A percentile compares a stretch with the other conserved stretches of the same genome.
Evolutionary conservation across 1,140 invertebrate species (phyloP).

Genomic region (Drosophila arizonae): DNA sequence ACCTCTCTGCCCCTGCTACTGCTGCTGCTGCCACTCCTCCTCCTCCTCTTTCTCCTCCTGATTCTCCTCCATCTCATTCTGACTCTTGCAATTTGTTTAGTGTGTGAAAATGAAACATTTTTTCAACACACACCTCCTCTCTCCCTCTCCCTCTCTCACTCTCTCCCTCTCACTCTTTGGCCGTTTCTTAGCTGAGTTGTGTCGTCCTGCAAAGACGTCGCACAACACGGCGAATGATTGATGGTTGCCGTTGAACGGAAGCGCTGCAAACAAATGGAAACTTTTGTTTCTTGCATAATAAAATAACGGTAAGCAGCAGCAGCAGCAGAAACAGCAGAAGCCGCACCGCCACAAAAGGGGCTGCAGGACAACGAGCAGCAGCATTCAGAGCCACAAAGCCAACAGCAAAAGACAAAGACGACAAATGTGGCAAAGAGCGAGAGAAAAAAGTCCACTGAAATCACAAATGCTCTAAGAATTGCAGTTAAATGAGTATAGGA

Average conservation of each 20-base stretch:
- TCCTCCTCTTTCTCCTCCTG: neutral
- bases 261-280: constrained; percentile 77
- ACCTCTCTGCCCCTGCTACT: neutral
- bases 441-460: neutral
- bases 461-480: neutral
- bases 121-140: constrained; percentile 35
- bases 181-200: constrained; percentile 21
- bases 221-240: constrained; percentile 79
- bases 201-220: constrained; percentile 67
- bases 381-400: constrained; percentile 13
- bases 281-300: constrained; percentile 82
- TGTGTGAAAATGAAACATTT: constrained; percentile 80
- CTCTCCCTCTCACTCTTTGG: too few species aligned
- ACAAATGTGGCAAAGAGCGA: neutral
- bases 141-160: neutral
- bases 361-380: neutral
- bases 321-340: neutral
- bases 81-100: constrained; percentile 75
- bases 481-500: too few species aligned
- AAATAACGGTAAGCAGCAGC: constrained; percentile 69
- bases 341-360: neutral
- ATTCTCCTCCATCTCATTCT: neutral
- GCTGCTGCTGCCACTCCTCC: neutral
- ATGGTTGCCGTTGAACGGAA: constrained; percentile 74
- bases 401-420: constrained; percentile 8